A percentile compares a stretch with the other conserved stretches of the same genome.
Conservation (phyloP, 2,888 invertebrate species). For the Dryobota labecula region DNA sequence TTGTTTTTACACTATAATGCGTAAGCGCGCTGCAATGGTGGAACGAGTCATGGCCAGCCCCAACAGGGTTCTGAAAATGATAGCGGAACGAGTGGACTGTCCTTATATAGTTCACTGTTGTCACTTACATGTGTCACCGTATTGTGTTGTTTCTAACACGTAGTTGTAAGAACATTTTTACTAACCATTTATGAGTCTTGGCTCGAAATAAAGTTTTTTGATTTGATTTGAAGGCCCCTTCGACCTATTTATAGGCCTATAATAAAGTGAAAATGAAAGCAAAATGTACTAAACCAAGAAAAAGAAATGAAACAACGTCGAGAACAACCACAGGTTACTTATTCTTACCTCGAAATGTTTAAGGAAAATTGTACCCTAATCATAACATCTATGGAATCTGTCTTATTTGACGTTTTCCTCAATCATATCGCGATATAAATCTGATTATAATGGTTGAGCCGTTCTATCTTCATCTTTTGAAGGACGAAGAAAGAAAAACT, state of each 20-base stretch:
- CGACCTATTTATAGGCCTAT: background rate
- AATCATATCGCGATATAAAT: conserved; percentile 8
- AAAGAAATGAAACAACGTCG: background rate
- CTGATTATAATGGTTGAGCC: conserved; percentile 10
- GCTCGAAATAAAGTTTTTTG: too few species aligned
- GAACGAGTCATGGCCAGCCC: too few species aligned
- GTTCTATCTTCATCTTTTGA: background rate
- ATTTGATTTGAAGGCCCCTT: too few species aligned
- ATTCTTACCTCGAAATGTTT: background rate
- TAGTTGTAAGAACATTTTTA: too few species aligned
- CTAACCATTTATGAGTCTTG: too few species aligned
- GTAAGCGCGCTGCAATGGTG: too few species aligned
- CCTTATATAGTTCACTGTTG: too few species aligned
- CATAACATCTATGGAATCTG: background rate
- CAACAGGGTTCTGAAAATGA: too few species aligned
- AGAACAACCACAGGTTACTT: background rate
- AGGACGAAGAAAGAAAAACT: background rate
- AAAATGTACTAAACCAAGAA: background rate
- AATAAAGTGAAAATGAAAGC: background rate
- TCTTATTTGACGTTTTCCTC: conserved; percentile 20
- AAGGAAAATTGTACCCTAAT: conserved; percentile 7
- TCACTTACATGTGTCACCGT: too few species aligned
- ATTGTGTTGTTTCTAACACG: too few species aligned
- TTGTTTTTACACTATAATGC: too few species aligned
- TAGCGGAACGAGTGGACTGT: too few species aligned